Conservation (phyloP, 2,888 invertebrate genomes). For the Myopa testacea region DNA sequence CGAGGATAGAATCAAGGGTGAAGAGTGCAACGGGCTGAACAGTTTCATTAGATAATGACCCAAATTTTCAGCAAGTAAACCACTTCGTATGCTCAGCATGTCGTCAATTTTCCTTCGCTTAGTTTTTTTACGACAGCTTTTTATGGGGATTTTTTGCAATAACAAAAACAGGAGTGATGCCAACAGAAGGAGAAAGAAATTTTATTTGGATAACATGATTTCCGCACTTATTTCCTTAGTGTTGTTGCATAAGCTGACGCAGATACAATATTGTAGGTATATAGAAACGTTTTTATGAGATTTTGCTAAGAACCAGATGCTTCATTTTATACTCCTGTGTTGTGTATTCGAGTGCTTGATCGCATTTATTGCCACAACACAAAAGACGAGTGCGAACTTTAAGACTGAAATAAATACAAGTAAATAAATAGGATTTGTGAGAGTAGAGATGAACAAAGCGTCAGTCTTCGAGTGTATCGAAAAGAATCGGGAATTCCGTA, state of each 20-base stretch:
- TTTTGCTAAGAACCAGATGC: slow-evolving; percentile 12
- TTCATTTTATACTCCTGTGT: background rate
- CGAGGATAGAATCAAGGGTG: background rate
- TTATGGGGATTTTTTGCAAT: background rate
- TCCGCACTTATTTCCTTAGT: slow-evolving; percentile 44
- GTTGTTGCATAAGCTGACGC: background rate
- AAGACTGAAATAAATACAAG: background rate
- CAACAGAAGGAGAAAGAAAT: slow-evolving; percentile 29
- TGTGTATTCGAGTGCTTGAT: background rate
- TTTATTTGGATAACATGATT: slow-evolving; percentile 48
- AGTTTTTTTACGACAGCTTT: background rate
- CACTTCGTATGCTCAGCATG: slow-evolving; percentile 42
- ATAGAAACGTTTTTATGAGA: slow-evolving; percentile 7
- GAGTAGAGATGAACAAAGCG: background rate
- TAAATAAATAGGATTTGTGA: slow-evolving; percentile 15
- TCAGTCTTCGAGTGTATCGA: background rate
- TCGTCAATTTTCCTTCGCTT: slow-evolving; percentile 24
- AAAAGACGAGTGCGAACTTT: background rate
- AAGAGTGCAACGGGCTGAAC: background rate
- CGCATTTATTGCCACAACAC: slow-evolving; percentile 15
- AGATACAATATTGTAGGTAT: background rate
- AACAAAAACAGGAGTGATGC: background rate
- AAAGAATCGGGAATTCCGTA: background rate
- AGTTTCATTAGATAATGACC: slow-evolving; percentile 11
- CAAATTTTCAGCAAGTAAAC: slow-evolving; percentile 22